phyloP scores from a whole-genome alignment of 2,113 vertebrate species.

The Synodontis membranacea region DNA sequence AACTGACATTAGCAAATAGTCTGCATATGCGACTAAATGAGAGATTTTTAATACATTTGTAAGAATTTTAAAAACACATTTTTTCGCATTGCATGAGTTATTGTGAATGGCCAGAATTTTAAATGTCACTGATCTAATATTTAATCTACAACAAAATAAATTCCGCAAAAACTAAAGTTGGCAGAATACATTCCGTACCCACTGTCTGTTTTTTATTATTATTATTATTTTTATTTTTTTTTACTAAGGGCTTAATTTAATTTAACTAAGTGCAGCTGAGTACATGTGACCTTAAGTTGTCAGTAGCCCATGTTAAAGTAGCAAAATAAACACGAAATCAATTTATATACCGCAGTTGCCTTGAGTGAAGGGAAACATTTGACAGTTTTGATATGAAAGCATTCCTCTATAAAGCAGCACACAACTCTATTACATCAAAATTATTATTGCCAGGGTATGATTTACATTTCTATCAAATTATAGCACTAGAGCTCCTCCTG shows the following conservation, averaged over 20 bases:
- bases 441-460: slow-evolving; percentile 7
- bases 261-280: background rate
- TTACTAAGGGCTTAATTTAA: background rate
- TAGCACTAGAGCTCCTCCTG: background rate
- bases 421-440: background rate
- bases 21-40: background rate
- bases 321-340: background rate
- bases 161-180: background rate
- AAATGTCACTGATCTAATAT: background rate
- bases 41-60: background rate
- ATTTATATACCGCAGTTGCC: background rate
- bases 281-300: background rate
- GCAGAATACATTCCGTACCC: background rate
- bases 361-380: background rate
- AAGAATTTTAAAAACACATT: background rate
- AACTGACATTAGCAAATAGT: background rate
- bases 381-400: background rate
- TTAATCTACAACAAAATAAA: background rate
- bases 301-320: background rate
- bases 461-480: slow-evolving; percentile 28
- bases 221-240: no score
- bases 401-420: background rate
- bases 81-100: background rate
- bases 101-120: background rate
- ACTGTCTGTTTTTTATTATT: background rate